A percentile compares a stretch with the other conserved stretches of the same genome.
Evolutionary conservation across 2,113 vertebrate genomes (phyloP).

Genomic region (Propithecus coquereli): DNA sequence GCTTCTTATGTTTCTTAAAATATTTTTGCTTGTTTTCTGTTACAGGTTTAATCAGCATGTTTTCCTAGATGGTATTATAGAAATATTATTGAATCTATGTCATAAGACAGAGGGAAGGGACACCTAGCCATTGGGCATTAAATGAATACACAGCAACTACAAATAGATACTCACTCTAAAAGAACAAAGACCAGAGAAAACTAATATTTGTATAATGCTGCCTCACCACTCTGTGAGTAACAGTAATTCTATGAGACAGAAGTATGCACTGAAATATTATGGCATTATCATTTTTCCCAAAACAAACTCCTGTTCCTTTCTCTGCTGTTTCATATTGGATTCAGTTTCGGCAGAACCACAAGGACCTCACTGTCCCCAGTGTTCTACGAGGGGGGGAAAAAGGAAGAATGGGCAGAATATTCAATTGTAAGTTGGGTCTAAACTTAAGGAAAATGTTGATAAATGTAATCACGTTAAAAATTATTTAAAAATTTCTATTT

Average conservation of each 20-base stretch:
- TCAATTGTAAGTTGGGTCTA: background rate
- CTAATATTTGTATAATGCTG: background rate
- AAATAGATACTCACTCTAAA: background rate
- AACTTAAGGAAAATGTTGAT: background rate
- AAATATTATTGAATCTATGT: background rate
- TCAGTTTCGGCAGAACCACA: background rate
- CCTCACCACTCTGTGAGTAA: background rate
- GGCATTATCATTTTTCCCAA: background rate
- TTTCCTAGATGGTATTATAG: background rate
- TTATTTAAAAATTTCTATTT: background rate
- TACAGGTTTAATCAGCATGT: background rate
- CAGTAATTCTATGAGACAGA: background rate
- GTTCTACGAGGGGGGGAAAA: background rate
- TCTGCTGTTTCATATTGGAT: background rate
- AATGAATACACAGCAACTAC: background rate
- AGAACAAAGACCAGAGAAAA: constrained; percentile 14
- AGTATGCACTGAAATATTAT: background rate
- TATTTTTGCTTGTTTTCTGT: background rate
- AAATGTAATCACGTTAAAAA: background rate
- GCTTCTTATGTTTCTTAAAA: background rate
- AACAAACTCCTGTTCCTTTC: background rate
- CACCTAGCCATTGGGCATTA: background rate
- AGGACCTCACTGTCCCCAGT: background rate
- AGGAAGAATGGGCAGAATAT: background rate
- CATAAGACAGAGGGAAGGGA: background rate